Percentiles rank a stretch among this genome's conserved stretches.
These are phyloP conservation scores for Teleiodes luculella DNA, from an alignment of 2,888 invertebrate species.

Conservation along the genomic window DNA sequence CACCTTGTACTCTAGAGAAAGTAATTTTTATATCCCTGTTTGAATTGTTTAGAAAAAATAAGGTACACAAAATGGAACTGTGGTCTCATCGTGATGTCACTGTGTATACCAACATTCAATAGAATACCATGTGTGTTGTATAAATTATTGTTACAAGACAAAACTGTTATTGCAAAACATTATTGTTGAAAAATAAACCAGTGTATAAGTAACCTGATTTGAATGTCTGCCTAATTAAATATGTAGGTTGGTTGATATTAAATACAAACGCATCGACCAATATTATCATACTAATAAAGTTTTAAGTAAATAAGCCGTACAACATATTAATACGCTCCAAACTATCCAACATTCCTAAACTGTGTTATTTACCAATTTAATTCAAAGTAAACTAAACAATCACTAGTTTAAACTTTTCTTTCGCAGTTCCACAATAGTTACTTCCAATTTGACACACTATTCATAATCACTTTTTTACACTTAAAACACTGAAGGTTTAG, in stretches of 20 bases:
- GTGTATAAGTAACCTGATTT: background rate
- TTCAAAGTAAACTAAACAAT: background rate
- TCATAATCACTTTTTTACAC: background rate
- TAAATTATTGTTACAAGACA: background rate
- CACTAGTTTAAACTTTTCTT: background rate
- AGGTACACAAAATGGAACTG: too few relatives aligned
- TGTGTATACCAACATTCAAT: background rate
- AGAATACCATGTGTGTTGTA: background rate
- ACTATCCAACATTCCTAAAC: background rate
- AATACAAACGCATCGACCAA: too few relatives aligned
- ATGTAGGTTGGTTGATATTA: too few relatives aligned
- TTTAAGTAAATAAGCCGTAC: too few relatives aligned
- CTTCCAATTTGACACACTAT: background rate
- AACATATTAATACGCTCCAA: background rate
- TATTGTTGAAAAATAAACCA: background rate
- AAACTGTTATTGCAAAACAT: background rate
- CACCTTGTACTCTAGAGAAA: constrained; percentile 38
- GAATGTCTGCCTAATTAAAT: too few relatives aligned
- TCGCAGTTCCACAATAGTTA: background rate
- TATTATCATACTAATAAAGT: too few relatives aligned
- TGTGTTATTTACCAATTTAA: background rate
- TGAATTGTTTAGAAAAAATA: too few relatives aligned
- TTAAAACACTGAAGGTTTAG: background rate
- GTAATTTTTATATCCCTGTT: constrained; percentile 17
- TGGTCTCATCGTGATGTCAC: background rate